These are phyloP conservation scores for Drosophila incognita DNA, from an alignment of 2,888 invertebrate species.

Conservation along the genomic window DNA sequence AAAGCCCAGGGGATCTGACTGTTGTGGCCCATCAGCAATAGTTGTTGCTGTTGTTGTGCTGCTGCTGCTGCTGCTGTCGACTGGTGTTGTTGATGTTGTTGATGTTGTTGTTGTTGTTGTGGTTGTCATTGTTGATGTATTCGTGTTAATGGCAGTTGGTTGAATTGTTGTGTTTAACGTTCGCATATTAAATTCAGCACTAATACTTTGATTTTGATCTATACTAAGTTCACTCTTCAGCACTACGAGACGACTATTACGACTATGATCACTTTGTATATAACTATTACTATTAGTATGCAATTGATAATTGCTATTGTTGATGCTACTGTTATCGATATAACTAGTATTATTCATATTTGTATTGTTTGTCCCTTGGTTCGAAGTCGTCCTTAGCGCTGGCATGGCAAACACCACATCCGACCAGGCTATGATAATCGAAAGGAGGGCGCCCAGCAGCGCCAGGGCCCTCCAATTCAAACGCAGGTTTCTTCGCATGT, in stretches of 20 bases:
- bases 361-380: constrained; percentile 38
- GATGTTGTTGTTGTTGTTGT: constrained; percentile 20
- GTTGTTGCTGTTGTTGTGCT: constrained; percentile 43
- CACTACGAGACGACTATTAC: constrained; percentile 58
- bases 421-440: constrained; percentile 83
- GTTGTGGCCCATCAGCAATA: constrained; percentile 25
- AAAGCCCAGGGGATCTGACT: constrained; percentile 62
- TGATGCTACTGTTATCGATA: constrained; percentile 20
- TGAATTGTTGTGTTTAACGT: constrained; percentile 57
- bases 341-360: constrained; percentile 19
- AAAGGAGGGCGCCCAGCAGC: constrained; percentile 85
- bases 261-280: constrained; percentile 74
- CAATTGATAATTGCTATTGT: constrained; percentile 46
- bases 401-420: constrained; percentile 83
- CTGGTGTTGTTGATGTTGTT: constrained; percentile 39
- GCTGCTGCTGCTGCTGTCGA: constrained; percentile 38
- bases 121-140: constrained; percentile 38
- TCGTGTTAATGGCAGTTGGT: constrained; percentile 53
- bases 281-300: constrained; percentile 60
- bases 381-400: constrained; percentile 61
- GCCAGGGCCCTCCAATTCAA: constrained; percentile 85
- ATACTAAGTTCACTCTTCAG: constrained; percentile 68
- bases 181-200: constrained; percentile 70
- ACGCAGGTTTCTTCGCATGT: constrained; percentile 84
- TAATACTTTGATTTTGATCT: constrained; percentile 79